Evolutionary conservation across 2,888 invertebrate genomes (phyloP), one percentile per base, ranked within the genome.

Genomic region (Rhagophthalmus giganteus): DNA sequence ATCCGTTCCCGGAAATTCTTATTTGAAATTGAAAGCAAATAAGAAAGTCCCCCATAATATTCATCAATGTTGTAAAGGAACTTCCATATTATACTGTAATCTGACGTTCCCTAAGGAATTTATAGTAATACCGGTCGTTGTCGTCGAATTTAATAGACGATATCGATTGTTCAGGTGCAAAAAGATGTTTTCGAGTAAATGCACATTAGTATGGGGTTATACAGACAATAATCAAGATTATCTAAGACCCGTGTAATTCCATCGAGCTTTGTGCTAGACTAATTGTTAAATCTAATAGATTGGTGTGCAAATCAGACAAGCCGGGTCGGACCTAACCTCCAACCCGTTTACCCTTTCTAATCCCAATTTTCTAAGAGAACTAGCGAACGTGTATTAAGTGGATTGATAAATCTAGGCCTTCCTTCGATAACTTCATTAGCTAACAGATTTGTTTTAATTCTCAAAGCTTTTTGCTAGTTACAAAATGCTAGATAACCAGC

Each of bases 261-360:
- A 57, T 53, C 60, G 60, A 55, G 64, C 59, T 62, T 64, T 64
- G 60, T 58, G 55, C 59, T 55, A 54, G 57, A 60, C 65, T 64
- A 64, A 67, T 66, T 66, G 65, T 65, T 61, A 61, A 68, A 64
- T 66, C 63, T 63, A 66, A 65, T 66, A 64, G 62, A 64, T 62
- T 59, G 57, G 58, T 61, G 60, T 61, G 62, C 62, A 64, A 62
- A 65, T 63, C 63, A 62, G 58, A 55, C 55, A 58, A 62, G 58
- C 54, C 56, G 54, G 54, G 51, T 59, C 55, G 28, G 41, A 41
- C 41, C 41, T 48, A 48, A 48, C 48, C 38, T 47, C 37, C 32
- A 37, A 35, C 35, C 30, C 46, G 39, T 51, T 46, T 48, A 48
- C 35, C 45, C 51, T 37, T 32, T 45, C 44, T 38, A 33, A 37